These are phyloP conservation scores for Nebria salina DNA, from an alignment of 2,888 invertebrate species.

Conservation along the genomic window DNA sequence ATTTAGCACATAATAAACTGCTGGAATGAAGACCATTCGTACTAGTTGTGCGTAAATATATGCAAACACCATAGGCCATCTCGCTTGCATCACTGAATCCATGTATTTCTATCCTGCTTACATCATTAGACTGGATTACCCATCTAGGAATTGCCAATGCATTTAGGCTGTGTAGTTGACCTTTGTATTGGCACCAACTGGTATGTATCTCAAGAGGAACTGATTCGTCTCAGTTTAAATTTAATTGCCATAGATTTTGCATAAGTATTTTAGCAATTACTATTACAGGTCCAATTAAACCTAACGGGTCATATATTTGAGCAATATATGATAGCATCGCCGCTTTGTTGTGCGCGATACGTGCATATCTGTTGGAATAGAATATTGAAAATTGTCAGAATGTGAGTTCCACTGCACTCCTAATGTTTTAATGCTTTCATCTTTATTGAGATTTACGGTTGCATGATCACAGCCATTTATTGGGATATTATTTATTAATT, in stretches of 20 bases:
- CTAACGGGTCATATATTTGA: slow-evolving; percentile 19
- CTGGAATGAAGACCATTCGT: neutral
- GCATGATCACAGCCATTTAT: neutral
- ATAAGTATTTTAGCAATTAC: slow-evolving; percentile 15
- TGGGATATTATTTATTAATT: neutral
- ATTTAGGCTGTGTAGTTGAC: neutral
- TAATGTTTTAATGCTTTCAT: slow-evolving; percentile 1
- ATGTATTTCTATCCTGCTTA: neutral
- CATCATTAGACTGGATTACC: neutral
- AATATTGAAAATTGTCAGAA: too few relatives aligned
- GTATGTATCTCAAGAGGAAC: slow-evolving; percentile 14
- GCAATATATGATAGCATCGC: slow-evolving; percentile 7
- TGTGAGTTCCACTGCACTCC: neutral
- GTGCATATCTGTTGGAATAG: too few relatives aligned
- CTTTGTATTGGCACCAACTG: slow-evolving; percentile 4
- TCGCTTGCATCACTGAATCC: too few relatives aligned
- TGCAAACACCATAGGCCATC: too few relatives aligned
- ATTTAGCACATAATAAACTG: too few relatives aligned
- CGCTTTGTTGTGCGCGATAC: slow-evolving; percentile 1
- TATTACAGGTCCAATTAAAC: slow-evolving; percentile 22
- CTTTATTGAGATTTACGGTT: neutral
- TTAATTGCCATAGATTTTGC: slow-evolving; percentile 21
- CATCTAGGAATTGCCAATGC: neutral
- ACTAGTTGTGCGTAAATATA: too few relatives aligned
- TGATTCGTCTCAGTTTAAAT: slow-evolving; percentile 26